A percentile compares a stretch with the other conserved stretches of the same genome.
Conservation (phyloP, 1,140 invertebrate genomes). For the Drosophila murphyi region DNA sequence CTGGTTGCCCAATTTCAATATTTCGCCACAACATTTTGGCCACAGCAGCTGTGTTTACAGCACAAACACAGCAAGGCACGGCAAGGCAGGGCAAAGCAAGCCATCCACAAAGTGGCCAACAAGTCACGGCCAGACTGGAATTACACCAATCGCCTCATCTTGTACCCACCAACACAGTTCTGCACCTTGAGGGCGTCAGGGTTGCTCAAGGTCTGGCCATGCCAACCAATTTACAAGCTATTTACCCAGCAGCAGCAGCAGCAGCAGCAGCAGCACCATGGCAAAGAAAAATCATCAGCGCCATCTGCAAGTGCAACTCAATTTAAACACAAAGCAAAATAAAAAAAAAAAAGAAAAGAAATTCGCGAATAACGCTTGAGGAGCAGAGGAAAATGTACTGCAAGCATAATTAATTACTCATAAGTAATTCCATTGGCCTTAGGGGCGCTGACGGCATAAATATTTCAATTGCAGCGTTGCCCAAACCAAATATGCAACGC, state of each 20-base stretch:
- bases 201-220: slow-evolving; percentile 51
- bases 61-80: slow-evolving; percentile 21
- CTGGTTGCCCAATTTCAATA: slow-evolving; percentile 43
- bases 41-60: slow-evolving; percentile 37
- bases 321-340: slow-evolving; percentile 51
- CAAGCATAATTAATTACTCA: slow-evolving; percentile 78
- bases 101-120: slow-evolving; percentile 33
- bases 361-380: not conserved
- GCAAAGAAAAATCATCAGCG: slow-evolving; percentile 22
- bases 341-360: not conserved
- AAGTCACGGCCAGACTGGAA: slow-evolving; percentile 51
- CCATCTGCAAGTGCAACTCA: slow-evolving; percentile 58
- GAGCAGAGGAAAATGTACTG: slow-evolving; percentile 39
- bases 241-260: not conserved
- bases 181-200: not conserved
- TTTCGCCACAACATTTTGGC: slow-evolving; percentile 12
- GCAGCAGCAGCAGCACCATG: not conserved
- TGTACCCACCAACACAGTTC: not conserved
- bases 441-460: slow-evolving; percentile 48
- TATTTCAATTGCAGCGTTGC: slow-evolving; percentile 60
- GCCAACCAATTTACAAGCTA: slow-evolving; percentile 18
- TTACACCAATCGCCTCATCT: too few relatives aligned
- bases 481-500: slow-evolving; percentile 36
- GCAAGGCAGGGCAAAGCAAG: not conserved
- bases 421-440: slow-evolving; percentile 67